Percentiles rank a stretch among this genome's conserved stretches.
Evolutionary conservation across 2,113 vertebrate species (phyloP).

Genomic region (Ardeotis arabs): DNA sequence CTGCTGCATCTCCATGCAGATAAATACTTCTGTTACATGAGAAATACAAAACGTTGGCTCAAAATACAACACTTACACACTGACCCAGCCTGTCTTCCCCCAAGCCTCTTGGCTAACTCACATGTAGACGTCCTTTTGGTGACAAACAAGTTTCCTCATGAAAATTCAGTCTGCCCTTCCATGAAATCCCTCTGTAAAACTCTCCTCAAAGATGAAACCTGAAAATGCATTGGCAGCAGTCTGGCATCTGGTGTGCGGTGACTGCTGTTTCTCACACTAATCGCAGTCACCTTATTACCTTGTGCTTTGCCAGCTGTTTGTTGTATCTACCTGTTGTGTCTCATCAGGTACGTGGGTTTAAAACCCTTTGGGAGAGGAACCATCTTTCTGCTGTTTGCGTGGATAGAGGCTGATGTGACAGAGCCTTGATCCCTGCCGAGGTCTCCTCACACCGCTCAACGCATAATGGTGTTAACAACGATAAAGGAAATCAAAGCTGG

Average conservation of each 20-base stretch:
- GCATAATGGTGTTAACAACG: neutral
- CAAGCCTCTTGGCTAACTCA: neutral
- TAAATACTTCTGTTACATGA: neutral
- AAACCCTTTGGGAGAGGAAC: neutral
- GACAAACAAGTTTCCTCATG: neutral
- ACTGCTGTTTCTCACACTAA: neutral
- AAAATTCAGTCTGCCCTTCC: neutral
- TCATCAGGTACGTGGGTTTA: neutral
- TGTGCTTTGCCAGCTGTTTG: neutral
- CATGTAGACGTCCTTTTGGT: accelerated
- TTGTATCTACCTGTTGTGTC: neutral
- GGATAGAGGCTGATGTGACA: neutral
- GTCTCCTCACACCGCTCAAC: neutral
- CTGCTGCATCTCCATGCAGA: neutral
- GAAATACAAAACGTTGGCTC: neutral
- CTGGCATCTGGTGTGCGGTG: neutral
- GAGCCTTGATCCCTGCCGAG: neutral
- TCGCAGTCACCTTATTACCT: neutral
- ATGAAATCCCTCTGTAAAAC: neutral
- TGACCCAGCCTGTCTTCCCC: neutral
- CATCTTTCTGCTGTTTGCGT: neutral
- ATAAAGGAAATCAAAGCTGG: neutral
- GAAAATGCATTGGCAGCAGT: neutral
- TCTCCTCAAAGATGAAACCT: neutral
- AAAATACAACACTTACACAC: neutral